Base-by-base conservation (phyloP, 2,888 invertebrate genomes). In the Epinotia bilunana region DNA sequence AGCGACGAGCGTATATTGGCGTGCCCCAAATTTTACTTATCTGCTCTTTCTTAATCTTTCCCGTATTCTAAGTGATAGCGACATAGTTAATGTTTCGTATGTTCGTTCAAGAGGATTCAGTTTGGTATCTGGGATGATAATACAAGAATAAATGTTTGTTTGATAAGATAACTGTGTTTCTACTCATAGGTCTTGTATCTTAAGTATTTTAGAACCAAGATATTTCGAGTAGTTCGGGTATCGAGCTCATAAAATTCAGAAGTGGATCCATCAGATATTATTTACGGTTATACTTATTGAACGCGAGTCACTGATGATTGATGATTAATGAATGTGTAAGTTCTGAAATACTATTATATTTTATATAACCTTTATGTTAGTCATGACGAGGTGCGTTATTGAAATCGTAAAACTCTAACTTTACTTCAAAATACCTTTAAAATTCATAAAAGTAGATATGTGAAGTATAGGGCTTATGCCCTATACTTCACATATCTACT, bases 101-200 rank as follows among this genome's bases (percentile, higher is more conserved):
- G 85, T 83, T 82, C 80, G 84, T 85, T 85, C 82, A 84, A 84
- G 81, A 82, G 78, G 73, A 74, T 60, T 67, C 49, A 57, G 53
- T 77, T 64, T 61, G 74, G 49, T 63, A 65, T 70, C 62, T 69
- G 74, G 68, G 39, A 63, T 68, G 60, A 61, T 74, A 74, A 60
- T 39, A 72, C 13, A 73, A 76, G 57, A 72, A 67, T 73, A 72
- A 78, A 78, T 77, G 72, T 77, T 77, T 73, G 55, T 72, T 70
- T 69, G 76, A 72, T 74, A 76, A 76, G 74, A 70, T 69, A 74
- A 53, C 28, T 33, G 55, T 67, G 13, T 68, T 11, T 33, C 23
- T 33, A 49, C 16, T 23, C 16, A 49, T 49, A 57, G 3, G 5
- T 5, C 6, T 18, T 57, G 3, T 11, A 46, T 16, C 18, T 53